Conservation (phyloP, 2,113 vertebrate genomes). For the Motacilla tschutschensis region DNA sequence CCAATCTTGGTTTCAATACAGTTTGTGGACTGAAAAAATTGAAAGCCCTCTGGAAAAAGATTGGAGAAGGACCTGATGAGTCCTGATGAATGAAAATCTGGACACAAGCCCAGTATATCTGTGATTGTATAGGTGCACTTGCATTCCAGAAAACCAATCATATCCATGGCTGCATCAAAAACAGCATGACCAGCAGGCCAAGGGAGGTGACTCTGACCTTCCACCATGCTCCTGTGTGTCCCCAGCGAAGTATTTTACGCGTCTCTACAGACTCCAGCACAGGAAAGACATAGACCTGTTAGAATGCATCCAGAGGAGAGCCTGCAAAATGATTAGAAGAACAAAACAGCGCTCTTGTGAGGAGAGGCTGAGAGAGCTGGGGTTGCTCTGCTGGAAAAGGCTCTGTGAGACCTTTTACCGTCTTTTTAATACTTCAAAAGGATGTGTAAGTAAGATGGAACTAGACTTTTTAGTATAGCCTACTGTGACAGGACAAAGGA, state of each 20-base stretch:
- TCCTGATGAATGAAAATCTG: not conserved
- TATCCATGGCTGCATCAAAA: not conserved
- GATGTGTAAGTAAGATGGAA: not conserved
- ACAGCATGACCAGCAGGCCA: rapidly evolving
- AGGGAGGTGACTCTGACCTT: not conserved
- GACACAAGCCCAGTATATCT: not conserved
- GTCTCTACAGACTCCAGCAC: not conserved
- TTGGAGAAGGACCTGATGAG: not conserved
- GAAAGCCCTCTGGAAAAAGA: not conserved
- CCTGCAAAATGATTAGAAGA: not conserved
- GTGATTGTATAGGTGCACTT: rapidly evolving
- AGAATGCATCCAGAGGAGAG: not conserved
- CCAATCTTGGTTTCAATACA: rapidly evolving
- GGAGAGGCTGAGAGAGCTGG: not conserved
- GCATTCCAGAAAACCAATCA: rapidly evolving
- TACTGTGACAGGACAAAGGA: not conserved
- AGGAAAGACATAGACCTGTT: not conserved
- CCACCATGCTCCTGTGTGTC: rapidly evolving
- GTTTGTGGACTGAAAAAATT: not conserved
- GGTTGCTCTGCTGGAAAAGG: not conserved
- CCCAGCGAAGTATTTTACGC: too few species aligned
- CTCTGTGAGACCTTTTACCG: rapidly evolving
- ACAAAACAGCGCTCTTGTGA: not conserved
- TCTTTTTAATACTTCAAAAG: not conserved
- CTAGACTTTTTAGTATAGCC: not conserved